Evolutionary conservation across 2,797 vertebrate genomes (phyloP), one percentile per base, ranked within the genome.

Genomic region (Kryptolebias ocellatus): DNA sequence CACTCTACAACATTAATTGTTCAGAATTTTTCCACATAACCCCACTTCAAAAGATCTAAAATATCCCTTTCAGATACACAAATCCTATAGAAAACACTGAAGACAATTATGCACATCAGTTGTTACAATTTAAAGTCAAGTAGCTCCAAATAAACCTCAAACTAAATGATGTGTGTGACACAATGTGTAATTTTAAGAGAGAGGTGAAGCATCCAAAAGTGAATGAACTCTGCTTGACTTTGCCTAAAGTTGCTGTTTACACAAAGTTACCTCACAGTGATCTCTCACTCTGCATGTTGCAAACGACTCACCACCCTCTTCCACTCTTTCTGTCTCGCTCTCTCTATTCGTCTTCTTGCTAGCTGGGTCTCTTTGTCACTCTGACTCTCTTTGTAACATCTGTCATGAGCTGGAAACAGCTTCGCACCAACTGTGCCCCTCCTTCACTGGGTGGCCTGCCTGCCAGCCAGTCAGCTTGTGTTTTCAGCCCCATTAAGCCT

Each of bases 401-500:
- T 92, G 90, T 84, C 83, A 72, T 60, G 71, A 72, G 86, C 83
- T 89, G 82, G 82, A 86, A 88, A 83, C 87, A 78, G 76, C 83
- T 85, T 84, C 83, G 71, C 78, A 78, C 89, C 85, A 87, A 87
- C 89, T 86, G 87, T 87, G 86, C 71, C 71, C 74, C 79, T 81
- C 70, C 79, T 85, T 77, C 76, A 72, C 83, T 83, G 65, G 70
- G 78, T 68, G 67, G 80, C 62, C 80, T 67, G 76, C 71, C 78
- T 84, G 87, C 86, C 83, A 86, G 86, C 79, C 67, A 89, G 88
- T 92, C 87, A 83, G 81, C 72, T 78, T 59, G 72, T 70, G 80
- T 87, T 92, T 92, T 89, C 89, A 90, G 84, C 78, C 81, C 80
- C 89, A 92, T 90, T 89, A 90, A 89, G 83, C 84, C 83, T 86